These are phyloP conservation scores for Meriones psammophilus DNA, from an alignment of 2,797 vertebrate genomes.

Conservation along the genomic window DNA sequence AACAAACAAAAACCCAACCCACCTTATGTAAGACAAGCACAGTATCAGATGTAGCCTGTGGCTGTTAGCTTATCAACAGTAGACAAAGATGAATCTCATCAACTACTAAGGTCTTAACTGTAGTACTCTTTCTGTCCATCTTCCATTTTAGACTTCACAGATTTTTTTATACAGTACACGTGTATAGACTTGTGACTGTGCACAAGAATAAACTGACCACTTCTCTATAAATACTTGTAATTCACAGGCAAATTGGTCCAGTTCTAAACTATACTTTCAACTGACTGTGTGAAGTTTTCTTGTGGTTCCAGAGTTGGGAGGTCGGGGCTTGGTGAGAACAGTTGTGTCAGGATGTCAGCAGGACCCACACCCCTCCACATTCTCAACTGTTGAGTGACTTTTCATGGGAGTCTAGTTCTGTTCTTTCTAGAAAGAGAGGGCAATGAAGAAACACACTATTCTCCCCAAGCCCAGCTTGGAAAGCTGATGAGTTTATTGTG, in stretches of 20 bases:
- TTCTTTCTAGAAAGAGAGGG: background rate
- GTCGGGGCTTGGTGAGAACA: background rate
- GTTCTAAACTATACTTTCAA: background rate
- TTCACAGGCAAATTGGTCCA: background rate
- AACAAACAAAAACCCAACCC: background rate
- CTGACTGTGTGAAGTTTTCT: background rate
- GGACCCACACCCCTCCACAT: background rate
- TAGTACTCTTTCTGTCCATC: background rate
- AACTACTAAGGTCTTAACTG: background rate
- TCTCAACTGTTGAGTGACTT: background rate
- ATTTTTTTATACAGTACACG: background rate
- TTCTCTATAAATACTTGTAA: background rate
- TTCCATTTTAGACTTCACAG: conserved; percentile 10
- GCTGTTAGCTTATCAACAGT: background rate
- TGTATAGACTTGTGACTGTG: background rate
- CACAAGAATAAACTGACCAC: background rate
- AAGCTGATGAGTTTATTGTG: background rate
- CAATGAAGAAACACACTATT: background rate
- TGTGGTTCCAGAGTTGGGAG: background rate
- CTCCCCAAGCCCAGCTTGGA: background rate
- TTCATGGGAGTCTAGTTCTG: background rate
- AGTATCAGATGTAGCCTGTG: background rate
- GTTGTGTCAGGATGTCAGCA: background rate
- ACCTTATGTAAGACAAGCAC: background rate
- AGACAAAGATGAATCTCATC: conserved; percentile 13